Percentiles rank a stretch among this genome's conserved stretches.
Conservation (phyloP, 1,140 invertebrate genomes). For the Drosophila sturtevanti region DNA sequence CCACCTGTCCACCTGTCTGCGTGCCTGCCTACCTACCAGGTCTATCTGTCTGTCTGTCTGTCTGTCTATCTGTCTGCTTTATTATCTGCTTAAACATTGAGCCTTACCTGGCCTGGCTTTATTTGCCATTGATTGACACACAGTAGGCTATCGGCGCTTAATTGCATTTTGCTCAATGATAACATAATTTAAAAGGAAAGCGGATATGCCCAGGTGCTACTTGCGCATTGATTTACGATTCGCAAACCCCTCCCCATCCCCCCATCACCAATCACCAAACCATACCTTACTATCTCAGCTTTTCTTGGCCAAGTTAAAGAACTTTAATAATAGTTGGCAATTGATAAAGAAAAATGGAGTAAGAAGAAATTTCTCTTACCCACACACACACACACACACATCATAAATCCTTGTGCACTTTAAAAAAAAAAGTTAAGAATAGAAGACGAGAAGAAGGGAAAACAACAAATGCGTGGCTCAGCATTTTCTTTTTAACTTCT, state of each 20-base stretch:
- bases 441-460: constrained; percentile 1
- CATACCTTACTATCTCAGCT: no score
- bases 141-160: constrained; percentile 73
- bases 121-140: constrained; percentile 76
- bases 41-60: background rate
- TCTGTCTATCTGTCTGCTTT: constrained; percentile 46
- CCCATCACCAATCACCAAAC: no score
- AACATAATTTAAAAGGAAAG: constrained; percentile 75
- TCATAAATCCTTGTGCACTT: constrained; percentile 29
- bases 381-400: background rate
- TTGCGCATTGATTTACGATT: constrained; percentile 62
- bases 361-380: background rate
- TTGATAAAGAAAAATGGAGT: background rate
- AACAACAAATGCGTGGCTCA: constrained; percentile 45
- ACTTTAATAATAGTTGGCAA: background rate
- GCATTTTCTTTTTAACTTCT: constrained; percentile 9
- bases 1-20: no score
- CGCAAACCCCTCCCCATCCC: background rate
- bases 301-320: background rate
- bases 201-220: constrained; percentile 50
- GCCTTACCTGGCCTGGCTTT: constrained; percentile 45
- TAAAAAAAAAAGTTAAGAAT: constrained; percentile 15
- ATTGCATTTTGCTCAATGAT: constrained; percentile 78
- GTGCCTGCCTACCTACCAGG: background rate
- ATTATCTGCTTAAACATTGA: constrained; percentile 80